Evolutionary conservation across 2,113 vertebrate genomes (phyloP).

Genomic region (Acinonyx jubatus): DNA sequence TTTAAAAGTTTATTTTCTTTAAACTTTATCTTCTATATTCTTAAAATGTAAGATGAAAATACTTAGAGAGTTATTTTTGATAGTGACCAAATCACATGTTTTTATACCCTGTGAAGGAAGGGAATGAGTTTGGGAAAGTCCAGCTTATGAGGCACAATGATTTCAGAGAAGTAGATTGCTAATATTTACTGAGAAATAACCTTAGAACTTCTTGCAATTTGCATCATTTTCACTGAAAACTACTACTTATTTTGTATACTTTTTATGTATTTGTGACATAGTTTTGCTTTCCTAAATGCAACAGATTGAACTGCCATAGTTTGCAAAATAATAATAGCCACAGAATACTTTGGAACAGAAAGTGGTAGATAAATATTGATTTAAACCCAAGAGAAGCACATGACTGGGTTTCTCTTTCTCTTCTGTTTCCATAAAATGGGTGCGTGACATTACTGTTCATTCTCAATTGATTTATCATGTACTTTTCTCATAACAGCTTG

Average conservation of each 20-base stretch:
- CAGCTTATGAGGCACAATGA: not conserved
- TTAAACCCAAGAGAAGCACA: not conserved
- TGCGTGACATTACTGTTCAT: not conserved
- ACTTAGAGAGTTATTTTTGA: not conserved
- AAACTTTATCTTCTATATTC: not conserved
- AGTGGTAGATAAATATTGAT: not conserved
- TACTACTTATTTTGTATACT: not conserved
- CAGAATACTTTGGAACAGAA: not conserved
- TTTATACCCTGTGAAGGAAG: not conserved
- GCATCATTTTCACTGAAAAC: not conserved
- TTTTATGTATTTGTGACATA: not conserved
- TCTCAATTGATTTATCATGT: not conserved
- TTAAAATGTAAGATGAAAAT: not conserved
- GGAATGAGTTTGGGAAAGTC: not conserved
- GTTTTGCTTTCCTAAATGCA: conserved; percentile 2
- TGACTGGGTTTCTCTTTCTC: not conserved
- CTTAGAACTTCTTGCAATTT: not conserved
- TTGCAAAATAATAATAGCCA: not conserved
- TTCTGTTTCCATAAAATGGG: not conserved
- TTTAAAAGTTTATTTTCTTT: not conserved
- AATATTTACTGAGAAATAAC: not conserved
- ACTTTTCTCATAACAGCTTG: not conserved
- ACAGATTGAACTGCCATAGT: not conserved
- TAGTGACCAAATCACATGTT: not conserved
- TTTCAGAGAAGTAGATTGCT: not conserved